Base-by-base conservation (phyloP, 2,113 vertebrate species). In the Actenoides hombroni region DNA sequence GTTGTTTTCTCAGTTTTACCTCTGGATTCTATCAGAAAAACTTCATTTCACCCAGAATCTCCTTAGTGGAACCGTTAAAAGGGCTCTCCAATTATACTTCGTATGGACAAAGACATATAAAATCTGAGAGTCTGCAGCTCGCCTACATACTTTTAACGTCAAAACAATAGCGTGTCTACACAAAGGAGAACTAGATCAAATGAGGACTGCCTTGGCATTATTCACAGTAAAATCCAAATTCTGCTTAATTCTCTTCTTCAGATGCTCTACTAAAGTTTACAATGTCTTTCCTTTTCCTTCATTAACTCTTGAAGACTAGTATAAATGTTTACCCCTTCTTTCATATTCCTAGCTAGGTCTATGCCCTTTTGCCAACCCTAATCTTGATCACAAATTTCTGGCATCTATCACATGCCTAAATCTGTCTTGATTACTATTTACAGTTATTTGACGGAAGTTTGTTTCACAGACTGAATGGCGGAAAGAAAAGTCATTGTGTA, bases 401-500 rank as follows among this genome's bases (percentile, higher is more conserved):
- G 23, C 26, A n/a, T 4, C 15, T 48, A 39, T 37, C 44, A 28
- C 6, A 1, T 37, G 39, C 2, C 0, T n/a, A 33, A 63, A 5
- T 63, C 16, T 82, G 29, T 21, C 63, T 60, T 26, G 35, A 25
- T 84, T 65, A 26, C 37, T 21, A 4, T 48, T 19, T 24, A 26
- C 5, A 19, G 17, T 35, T 74, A 26, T 16, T 56, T 0, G 2
- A 39, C 18, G 13, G 37, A 78, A 74, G 76, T 29, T 56, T 60
- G 13, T 49, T 76, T 67, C 26, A 51, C 23, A 53, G 37, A 11
- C 9, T 63, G 26, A 77, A 73, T 40, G 9, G 11, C 11, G 15
- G 11, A 4, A 11, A 63, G 19, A 63, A 51, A 64, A 46, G 16
- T 28, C 54, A 20, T 24, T 48, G 40, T 82, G 64, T 69, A 28